phyloP scores from a whole-genome alignment of 1,140 invertebrate species.

The Bacillus rossius region DNA sequence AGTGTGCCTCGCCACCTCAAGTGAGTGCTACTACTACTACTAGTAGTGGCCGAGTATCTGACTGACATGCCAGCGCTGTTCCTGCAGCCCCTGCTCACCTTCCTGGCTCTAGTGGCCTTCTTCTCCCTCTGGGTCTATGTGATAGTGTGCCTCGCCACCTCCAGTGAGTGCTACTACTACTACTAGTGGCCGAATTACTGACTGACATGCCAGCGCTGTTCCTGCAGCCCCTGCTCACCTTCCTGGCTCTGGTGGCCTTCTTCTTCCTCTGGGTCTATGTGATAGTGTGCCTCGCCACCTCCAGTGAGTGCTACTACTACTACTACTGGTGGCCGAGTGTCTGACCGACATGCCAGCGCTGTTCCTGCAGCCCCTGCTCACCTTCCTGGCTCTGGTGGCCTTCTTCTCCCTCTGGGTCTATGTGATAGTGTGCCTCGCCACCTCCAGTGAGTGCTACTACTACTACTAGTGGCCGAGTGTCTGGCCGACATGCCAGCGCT shows the following conservation, averaged over 20 bases:
- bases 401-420: slow-evolving; percentile 84
- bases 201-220: slow-evolving; percentile 78
- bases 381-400: slow-evolving; percentile 67
- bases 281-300: slow-evolving; percentile 62
- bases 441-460: slow-evolving; percentile 64
- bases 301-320: slow-evolving; percentile 65
- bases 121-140: slow-evolving; percentile 81
- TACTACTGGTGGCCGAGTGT: no score
- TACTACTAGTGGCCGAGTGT: no score
- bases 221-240: slow-evolving; percentile 83
- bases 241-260: slow-evolving; percentile 69
- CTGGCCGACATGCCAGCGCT: slow-evolving; percentile 77
- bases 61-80: slow-evolving; percentile 78
- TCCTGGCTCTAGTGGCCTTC: slow-evolving; percentile 69
- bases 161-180: slow-evolving; percentile 65
- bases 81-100: slow-evolving; percentile 83
- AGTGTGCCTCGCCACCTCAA: slow-evolving; percentile 59
- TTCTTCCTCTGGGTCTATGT: slow-evolving; percentile 81
- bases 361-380: slow-evolving; percentile 81
- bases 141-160: slow-evolving; percentile 62
- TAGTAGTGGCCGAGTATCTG: no score
- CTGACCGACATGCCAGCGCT: slow-evolving; percentile 77
- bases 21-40: no score
- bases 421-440: slow-evolving; percentile 66
- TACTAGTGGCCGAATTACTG: no score